Evolutionary conservation across 2,113 vertebrate genomes (phyloP), one percentile per base, ranked within the genome.

Genomic region (Sphyrna mokarran): DNA sequence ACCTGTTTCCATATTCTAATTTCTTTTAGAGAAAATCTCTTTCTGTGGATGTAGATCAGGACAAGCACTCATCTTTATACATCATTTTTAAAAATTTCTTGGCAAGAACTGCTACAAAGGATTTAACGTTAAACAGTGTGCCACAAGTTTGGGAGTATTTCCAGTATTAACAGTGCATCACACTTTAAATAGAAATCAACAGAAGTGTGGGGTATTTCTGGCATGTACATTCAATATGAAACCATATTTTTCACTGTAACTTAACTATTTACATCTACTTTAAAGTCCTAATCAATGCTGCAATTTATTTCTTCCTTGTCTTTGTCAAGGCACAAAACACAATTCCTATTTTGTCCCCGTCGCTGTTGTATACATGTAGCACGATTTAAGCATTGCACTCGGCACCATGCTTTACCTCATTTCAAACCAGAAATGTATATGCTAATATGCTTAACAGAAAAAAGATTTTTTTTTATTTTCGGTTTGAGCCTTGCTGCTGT

Each of bases 391-490:
- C 98, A 98, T 98, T 98, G 98, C 98, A 98, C 98, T 99, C 98
- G 98, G 98, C 98, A 97, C 98, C 98, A 98, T 97, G 98, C 98
- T 98, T 98, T 98, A 99, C 98, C 98, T 99, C 98, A 98, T 98
- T 98, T 98, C 98, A 98, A 98, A 97, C 97, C 97, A 98, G 97
- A 97, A 97, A 97, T 96, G 96, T 96, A 96, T 95, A 43, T 96
- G 96, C 96, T 96, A 90, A 97, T 96, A 96, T 96, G 96, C 97
- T 97, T 98, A 97, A 97, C 96, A 95, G 97, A 97, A 98, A 97
- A 97, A 97, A 96, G 97, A 97, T 96, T 66, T 95, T 61, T 43
- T 69, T 95, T 48, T 29, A 29, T 72, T 95, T 72, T 97, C 97
- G 97, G 97, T 98, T 98, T 96, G 97, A 97, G 98, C 98, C 98